These are phyloP conservation scores for Lissocephala sabroskyi DNA, from an alignment of 2,888 invertebrate species.

Conservation along the genomic window DNA sequence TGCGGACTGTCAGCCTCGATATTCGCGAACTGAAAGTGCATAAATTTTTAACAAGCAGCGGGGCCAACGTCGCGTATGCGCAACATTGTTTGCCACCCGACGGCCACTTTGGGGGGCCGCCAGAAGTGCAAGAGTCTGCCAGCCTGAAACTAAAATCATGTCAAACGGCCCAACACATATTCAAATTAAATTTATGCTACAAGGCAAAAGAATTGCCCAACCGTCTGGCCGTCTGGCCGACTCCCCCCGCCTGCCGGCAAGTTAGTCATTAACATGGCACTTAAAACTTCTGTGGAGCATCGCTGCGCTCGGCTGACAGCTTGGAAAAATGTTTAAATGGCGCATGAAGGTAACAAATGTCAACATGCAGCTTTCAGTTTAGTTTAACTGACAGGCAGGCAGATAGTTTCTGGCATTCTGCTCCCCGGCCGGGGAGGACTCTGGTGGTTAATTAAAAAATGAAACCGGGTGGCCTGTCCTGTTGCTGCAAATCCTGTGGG, in stretches of 20 bases:
- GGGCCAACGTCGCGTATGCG: conserved; percentile 40
- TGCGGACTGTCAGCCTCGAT: not conserved
- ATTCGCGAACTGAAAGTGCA: not conserved
- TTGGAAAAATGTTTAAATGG: conserved; percentile 37
- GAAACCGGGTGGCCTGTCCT: not conserved
- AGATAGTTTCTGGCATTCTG: not conserved
- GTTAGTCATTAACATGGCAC: conserved; percentile 58
- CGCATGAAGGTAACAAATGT: conserved; percentile 56
- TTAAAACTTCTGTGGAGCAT: conserved; percentile 28
- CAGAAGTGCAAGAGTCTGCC: too few relatives aligned
- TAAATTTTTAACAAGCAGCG: conserved; percentile 9
- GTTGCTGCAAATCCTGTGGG: conserved; percentile 12
- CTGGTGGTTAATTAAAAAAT: conserved; percentile 57
- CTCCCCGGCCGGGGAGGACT: conserved; percentile 12
- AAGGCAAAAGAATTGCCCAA: too few relatives aligned
- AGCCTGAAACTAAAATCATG: too few relatives aligned
- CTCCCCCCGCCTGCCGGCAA: conserved; percentile 12
- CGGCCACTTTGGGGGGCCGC: too few relatives aligned
- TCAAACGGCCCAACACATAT: too few relatives aligned
- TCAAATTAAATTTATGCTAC: too few relatives aligned
- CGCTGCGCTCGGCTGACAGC: not conserved
- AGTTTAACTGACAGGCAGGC: conserved; percentile 30
- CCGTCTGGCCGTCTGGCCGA: too few relatives aligned
- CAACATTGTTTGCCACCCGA: conserved; percentile 31
- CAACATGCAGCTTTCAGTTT: conserved; percentile 47